phyloP scores from a whole-genome alignment of 2,113 vertebrate species.

The Toxotes jaculatrix region DNA sequence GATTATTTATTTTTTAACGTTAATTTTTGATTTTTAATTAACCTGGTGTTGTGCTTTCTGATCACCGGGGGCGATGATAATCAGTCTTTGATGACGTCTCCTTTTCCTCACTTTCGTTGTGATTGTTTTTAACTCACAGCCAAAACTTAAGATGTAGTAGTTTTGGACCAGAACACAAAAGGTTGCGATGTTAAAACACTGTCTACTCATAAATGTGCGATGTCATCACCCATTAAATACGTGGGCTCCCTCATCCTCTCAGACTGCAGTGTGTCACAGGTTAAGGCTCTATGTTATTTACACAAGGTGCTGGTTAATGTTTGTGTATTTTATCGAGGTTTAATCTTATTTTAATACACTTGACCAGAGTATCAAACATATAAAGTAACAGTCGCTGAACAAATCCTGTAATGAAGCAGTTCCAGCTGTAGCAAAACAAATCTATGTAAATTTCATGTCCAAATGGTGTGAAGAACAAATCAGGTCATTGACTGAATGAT shows the following conservation, averaged over 20 bases:
- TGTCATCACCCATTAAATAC: slow-evolving; percentile 50
- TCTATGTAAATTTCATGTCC: neutral
- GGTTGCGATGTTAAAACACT: slow-evolving; percentile 36
- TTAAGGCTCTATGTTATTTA: neutral
- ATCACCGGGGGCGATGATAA: slow-evolving; percentile 48
- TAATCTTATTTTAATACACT: neutral
- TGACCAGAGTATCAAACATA: neutral
- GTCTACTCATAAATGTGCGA: slow-evolving; percentile 26
- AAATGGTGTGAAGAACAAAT: neutral
- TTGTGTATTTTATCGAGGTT: neutral
- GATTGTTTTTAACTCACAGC: slow-evolving; percentile 40
- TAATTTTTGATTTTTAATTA: slow-evolving; percentile 59
- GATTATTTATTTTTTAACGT: slow-evolving; percentile 83
- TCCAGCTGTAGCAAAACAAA: neutral
- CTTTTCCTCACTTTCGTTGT: slow-evolving; percentile 13
- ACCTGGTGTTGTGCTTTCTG: slow-evolving; percentile 45
- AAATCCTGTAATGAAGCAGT: neutral
- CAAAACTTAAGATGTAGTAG: slow-evolving; percentile 4
- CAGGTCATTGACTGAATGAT: neutral
- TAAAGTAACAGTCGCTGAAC: neutral
- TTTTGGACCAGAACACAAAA: slow-evolving; percentile 23
- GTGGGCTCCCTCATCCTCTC: slow-evolving; percentile 12
- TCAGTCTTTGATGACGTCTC: slow-evolving; percentile 32
- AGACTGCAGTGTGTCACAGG: neutral
- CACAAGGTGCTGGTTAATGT: neutral